Conservation (phyloP, 2,797 vertebrate genomes). For the Lepus townsendii region DNA sequence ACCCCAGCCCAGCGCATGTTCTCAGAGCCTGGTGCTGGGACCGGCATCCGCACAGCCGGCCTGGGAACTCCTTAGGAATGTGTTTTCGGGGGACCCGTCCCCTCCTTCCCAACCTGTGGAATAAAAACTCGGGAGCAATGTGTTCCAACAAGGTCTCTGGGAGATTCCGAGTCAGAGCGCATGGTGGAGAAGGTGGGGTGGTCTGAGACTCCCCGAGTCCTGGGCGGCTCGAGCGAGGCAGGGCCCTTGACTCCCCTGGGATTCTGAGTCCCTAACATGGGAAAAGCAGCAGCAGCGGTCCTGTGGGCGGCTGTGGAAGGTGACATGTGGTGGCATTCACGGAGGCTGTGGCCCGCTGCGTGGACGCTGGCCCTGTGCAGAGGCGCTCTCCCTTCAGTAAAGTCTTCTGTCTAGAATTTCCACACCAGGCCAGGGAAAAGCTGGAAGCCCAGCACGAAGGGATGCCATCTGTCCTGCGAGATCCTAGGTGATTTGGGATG, state of each 20-base stretch:
- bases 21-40: background rate
- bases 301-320: background rate
- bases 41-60: too few species aligned
- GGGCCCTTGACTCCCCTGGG: background rate
- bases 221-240: background rate
- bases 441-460: background rate
- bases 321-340: background rate
- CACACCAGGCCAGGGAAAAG: background rate
- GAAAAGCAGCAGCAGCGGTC: background rate
- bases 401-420: background rate
- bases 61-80: background rate
- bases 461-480: background rate
- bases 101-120: background rate
- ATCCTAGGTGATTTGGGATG: background rate
- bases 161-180: background rate
- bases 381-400: conserved; percentile 9
- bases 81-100: background rate
- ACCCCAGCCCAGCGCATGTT: background rate
- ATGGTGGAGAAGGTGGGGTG: background rate
- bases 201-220: background rate
- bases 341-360: background rate
- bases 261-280: background rate
- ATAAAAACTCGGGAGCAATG: background rate
- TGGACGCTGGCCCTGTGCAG: background rate
- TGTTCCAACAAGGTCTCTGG: background rate